A percentile compares a stretch with the other conserved stretches of the same genome.
phyloP scores from a whole-genome alignment of 1,140 invertebrate species.

The Pogonomyrmex californicus region DNA sequence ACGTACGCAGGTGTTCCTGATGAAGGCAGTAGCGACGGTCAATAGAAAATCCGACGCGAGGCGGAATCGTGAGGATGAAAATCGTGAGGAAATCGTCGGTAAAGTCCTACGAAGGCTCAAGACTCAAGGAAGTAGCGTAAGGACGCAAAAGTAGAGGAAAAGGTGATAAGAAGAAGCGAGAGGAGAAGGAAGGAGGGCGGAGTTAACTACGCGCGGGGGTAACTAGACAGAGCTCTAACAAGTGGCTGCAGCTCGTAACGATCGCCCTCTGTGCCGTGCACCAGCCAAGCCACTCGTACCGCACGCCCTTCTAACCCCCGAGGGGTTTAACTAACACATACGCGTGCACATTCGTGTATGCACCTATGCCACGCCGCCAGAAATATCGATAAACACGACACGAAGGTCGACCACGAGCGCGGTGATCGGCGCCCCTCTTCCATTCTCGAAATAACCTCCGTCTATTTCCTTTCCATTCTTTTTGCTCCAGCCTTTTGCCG shows the following conservation, averaged over 20 bases:
- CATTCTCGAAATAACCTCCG: conserved; percentile 58
- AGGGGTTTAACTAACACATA: conserved; percentile 69
- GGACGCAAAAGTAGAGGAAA: background rate
- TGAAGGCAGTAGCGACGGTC: conserved; percentile 12
- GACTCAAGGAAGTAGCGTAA: background rate
- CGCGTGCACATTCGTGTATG: background rate
- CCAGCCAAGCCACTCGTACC: conserved; percentile 62
- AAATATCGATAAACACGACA: conserved; percentile 56
- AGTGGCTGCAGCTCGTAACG: conserved; percentile 78
- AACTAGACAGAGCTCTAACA: conserved; percentile 77
- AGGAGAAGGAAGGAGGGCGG: background rate
- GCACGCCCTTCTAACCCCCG: conserved; percentile 65
- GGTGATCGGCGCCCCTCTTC: conserved; percentile 38
- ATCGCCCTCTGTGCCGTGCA: conserved; percentile 76
- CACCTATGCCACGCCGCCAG: conserved; percentile 7
- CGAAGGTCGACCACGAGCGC: conserved; percentile 58
- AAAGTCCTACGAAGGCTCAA: background rate
- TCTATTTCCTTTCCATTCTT: conserved; percentile 53
- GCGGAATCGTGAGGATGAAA: conserved; percentile 3
- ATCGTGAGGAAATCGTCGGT: conserved; percentile 10
- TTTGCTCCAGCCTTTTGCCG: background rate
- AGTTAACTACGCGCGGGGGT: conserved; percentile 38
- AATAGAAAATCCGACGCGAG: conserved; percentile 27
- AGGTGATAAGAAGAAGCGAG: conserved; percentile 6
- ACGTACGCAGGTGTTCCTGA: background rate